Evolutionary conservation across 23 tunicate genomes (phyloP).

Genomic region (Halocynthia roretzi): DNA sequence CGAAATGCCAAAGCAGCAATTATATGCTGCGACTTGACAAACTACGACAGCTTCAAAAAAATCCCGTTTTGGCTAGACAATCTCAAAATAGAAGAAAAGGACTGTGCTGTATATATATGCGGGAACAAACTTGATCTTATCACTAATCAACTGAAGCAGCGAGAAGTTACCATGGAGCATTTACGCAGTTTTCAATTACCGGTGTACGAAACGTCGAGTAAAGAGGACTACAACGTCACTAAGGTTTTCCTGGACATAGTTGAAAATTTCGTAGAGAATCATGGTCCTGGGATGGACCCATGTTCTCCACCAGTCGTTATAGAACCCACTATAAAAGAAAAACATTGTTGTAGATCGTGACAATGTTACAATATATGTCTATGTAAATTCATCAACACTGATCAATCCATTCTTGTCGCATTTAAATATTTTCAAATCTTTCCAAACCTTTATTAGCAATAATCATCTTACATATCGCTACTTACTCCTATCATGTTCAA

Average conservation of each 20-base stretch:
- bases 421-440: too few species aligned
- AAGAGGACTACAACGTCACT: background rate
- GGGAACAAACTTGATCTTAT: conserved; percentile 1
- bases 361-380: too few species aligned
- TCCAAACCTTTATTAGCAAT: too few species aligned
- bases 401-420: too few species aligned
- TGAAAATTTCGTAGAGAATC: background rate
- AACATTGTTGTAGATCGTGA: too few species aligned
- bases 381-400: too few species aligned
- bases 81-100: conserved; percentile 12
- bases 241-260: background rate
- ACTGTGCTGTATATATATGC: conserved; percentile 2
- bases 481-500: too few species aligned
- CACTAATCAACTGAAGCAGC: background rate
- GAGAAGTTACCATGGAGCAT: background rate
- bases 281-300: too few species aligned
- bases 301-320: too few species aligned
- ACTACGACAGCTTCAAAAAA: conserved; percentile 14
- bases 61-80: conserved; percentile 18
- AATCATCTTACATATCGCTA: too few species aligned
- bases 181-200: background rate
- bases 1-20: conserved; percentile 38
- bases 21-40: conserved; percentile 34
- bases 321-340: too few species aligned
- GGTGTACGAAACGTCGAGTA: background rate